Conservation (phyloP, 2,113 vertebrate species). For the Engraulis encrasicolus region DNA sequence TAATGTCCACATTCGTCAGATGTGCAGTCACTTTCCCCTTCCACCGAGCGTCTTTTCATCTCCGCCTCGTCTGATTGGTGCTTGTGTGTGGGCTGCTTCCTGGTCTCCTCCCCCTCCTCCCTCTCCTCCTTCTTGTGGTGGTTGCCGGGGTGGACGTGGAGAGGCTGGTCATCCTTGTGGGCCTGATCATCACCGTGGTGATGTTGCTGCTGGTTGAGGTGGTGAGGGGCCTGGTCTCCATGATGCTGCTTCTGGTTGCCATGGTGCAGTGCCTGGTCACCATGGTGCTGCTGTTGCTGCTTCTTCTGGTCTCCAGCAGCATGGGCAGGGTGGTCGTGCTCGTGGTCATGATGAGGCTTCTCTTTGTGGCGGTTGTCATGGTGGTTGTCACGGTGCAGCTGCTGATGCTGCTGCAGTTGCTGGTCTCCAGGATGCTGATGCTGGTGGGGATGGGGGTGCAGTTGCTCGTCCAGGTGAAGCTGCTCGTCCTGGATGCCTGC, state of each 20-base stretch:
- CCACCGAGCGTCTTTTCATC: conserved; percentile 76
- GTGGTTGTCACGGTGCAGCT: background rate
- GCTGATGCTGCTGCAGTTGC: background rate
- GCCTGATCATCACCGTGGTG: background rate
- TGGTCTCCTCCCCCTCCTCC: conserved; percentile 37
- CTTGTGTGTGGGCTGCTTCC: conserved; percentile 63
- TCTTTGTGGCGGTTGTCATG: background rate
- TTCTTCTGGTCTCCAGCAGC: no score
- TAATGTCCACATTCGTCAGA: conserved; percentile 81
- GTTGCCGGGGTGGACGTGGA: conserved; percentile 64
- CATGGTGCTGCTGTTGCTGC: background rate
- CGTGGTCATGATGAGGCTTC: background rate
- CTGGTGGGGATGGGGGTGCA: background rate
- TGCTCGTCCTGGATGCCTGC: background rate
- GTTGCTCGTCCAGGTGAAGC: background rate
- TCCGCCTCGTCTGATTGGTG: conserved; percentile 79
- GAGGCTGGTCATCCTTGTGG: conserved; percentile 44
- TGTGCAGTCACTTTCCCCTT: conserved; percentile 51
- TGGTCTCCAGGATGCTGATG: background rate
- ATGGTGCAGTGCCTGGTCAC: no score
- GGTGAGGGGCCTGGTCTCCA: conserved; percentile 66
- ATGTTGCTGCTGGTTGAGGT: conserved; percentile 75
- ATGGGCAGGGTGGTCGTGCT: background rate
- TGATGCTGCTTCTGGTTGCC: conserved; percentile 28
- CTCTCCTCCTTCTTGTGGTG: background rate